Evolutionary conservation across 2,797 vertebrate species (phyloP), one percentile per base, ranked within the genome.

Genomic region (Hippoglossus hippoglossus): DNA sequence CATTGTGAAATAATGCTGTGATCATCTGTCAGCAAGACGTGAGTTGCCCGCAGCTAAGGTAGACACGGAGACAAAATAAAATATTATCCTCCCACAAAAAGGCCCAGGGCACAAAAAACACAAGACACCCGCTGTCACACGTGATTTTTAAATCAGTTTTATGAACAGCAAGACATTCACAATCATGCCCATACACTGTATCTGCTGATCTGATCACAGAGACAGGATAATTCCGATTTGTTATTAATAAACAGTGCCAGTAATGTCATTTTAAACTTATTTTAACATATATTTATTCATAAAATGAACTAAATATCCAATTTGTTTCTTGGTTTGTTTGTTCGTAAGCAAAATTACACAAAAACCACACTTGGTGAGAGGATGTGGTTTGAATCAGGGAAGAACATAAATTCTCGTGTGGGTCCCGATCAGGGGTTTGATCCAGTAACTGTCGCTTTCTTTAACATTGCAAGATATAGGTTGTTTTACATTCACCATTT

Each of bases 1-100:
- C 77, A 78, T 80, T 87, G 73, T 81, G 82, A 86, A 74, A 86
- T 90, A 86, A 88, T 85, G 79, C 66, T 73, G 71, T 88, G 85
- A 86, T 84, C 77, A 85, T 85, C 79, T 86, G 75, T 85, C 77
- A 79, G 74, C 21, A 66, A 80, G 69, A 79, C 62, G 58, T 54
- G 73, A 47, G 64, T 61, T 75, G 82, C 90, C 86, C 60, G 63
- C 80, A 89, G 86, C 86, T 56, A 77, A 81, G 62, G 70, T 63
- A 75, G 81, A 82, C 72, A 72, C 36, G n/a, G 59, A 81, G 81
- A 86, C 66, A 59, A 71, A 84, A 85, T 84, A 78, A 85, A 87
- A 88, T 70, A 84, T 70, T 63, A 70, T 81, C 68, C 66, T 61
- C 57, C 55, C 31, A 77, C 58, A 68, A 78, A 46, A 89, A 74